Evolutionary conservation across 2,888 invertebrate species (phyloP), one percentile per base, ranked within the genome.

Genomic region (Abscondita cerata): DNA sequence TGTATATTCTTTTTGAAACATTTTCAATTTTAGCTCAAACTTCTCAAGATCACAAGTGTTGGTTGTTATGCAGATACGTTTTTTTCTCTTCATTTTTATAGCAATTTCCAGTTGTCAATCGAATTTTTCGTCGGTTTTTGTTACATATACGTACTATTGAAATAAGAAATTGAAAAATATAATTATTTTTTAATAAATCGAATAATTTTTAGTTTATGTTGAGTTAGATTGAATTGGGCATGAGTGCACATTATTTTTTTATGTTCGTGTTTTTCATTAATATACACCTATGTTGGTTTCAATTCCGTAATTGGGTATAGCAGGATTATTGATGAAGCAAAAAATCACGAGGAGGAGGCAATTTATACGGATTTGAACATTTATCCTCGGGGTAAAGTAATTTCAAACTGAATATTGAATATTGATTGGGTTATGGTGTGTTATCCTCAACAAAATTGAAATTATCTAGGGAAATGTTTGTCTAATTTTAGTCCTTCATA

Each of bases 331-430:
- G 54, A 63, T 63, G 62, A 58, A 33, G 58, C 58, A 54, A 62
- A 62, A 62, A 58, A 58, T 54, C 57, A 53, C 59, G 55, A 44
- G 55, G 53, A 54, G 52, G 44, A 55, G 51, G 63, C 63, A 59
- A 63, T 63, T 59, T 63, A 59, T 63, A 59, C 44, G 48, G 62
- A 62, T 62, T 62, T 58, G 50, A 50, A 41, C 58, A 53, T 51
- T 62, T 62, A 58, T 62, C 62, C 48, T 47, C 46, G 48, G 58
- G 61, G 58, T 48, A 52, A 58, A 62, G 62, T 57, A 62, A 62
- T 62, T 62, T 62, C 57, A 50, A 53, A 16, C 50, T 41, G 58
- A 62, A 62, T 62, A 62, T 62, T 62, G 58, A 58, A 62, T 62
- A 62, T 62, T 62, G 62, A 62, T 62, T 62, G 53, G 58, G 53